Conservation (phyloP, 2,113 vertebrate species). For the Rhinolophus sinicus region DNA sequence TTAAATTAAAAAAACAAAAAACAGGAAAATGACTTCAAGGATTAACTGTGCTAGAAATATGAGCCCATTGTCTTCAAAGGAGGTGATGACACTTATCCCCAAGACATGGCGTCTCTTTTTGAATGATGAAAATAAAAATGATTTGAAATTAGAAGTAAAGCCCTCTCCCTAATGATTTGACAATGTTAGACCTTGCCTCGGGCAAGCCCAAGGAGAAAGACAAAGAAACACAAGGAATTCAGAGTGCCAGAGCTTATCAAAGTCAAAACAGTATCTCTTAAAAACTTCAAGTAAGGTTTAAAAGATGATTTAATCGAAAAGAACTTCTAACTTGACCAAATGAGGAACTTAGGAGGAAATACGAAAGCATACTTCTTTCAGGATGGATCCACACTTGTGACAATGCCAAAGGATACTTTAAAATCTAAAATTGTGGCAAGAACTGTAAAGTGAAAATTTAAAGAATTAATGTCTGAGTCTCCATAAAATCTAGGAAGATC, state of each 20-base stretch:
- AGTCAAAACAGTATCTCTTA: neutral
- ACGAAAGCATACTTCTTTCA: neutral
- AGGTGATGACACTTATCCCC: neutral
- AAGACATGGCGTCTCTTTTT: neutral
- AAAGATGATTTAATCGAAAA: neutral
- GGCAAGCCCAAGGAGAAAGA: neutral
- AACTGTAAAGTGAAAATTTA: neutral
- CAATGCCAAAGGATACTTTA: fast-evolving
- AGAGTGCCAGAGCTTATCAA: neutral
- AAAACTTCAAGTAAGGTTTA: neutral
- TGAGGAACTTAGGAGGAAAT: neutral
- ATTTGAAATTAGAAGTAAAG: neutral
- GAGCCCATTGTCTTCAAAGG: neutral
- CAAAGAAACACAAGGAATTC: neutral
- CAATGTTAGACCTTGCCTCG: neutral
- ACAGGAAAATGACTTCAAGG: neutral
- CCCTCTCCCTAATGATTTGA: neutral
- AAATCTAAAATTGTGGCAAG: neutral
- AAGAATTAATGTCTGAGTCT: neutral
- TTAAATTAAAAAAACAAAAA: neutral
- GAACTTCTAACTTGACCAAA: neutral
- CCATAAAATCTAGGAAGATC: neutral
- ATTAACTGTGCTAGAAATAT: neutral
- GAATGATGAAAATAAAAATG: neutral
- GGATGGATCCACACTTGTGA: neutral